Base-by-base conservation (phyloP, 2,888 invertebrate genomes). In the Drosophila neotestacea region DNA sequence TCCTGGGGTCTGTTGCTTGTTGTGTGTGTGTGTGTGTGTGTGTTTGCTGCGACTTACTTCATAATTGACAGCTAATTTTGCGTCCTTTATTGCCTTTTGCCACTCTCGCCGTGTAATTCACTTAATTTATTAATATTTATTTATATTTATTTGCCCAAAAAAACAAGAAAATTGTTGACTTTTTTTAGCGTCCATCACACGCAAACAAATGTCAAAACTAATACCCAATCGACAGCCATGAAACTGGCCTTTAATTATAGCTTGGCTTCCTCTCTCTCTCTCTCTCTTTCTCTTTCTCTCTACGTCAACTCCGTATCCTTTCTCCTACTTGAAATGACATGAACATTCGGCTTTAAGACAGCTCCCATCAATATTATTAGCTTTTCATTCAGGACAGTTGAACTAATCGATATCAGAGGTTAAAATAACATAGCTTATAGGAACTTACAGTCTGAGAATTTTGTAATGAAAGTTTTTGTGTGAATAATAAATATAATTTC, bases 51-150 rank as follows among this genome's bases (percentile, higher is more conserved):
- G 54, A 72, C 83, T 85, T 72, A 70, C 69, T 82, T 83, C 86
- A 85, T 85, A 83, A 88, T 85, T 88, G 84, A 85, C 84, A 88
- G 88, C 86, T 88, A 85, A 85, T 85, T 85, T 85, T 69, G 69
- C 63, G 56, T 64, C 72, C 66, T 83, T 83, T 80, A 85, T 85
- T 80, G 81, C 71, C 70, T 68, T 67, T 64, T 65, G 67, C 64
- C 73, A 52, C 42, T 44, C 42, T 58, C 60, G 60, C 66, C 69
- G 61, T 73, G 79, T 73, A 76, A 78, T 73, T 79, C 77, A 82
- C 65, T 77, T 81, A 79, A 81, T 82, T 77, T 88, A 88, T 85
- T 77, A 72, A 79, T 76, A 64, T 76, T 48, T 76, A 71, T 68
- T 68, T 76, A 65, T 61, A 61, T 52, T 55, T 72, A 68, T 68